Conservation (phyloP, 2,888 invertebrate species). For the Myathropa florea region DNA sequence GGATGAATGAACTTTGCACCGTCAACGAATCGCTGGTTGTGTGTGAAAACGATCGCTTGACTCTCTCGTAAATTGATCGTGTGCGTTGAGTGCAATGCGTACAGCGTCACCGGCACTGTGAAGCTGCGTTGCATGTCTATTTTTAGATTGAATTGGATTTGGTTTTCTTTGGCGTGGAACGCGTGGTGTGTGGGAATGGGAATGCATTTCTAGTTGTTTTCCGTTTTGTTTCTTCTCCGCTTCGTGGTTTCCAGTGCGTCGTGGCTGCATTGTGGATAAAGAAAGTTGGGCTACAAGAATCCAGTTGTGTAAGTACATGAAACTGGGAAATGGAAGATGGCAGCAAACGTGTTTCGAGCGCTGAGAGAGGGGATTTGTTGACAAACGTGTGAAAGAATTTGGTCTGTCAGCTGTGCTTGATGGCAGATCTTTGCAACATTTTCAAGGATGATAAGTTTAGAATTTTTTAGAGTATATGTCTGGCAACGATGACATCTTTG, state of each 20-base stretch:
- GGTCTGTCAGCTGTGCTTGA: neutral
- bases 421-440: too few relatives aligned
- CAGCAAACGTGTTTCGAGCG: neutral
- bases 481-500: too few relatives aligned
- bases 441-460: too few relatives aligned
- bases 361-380: neutral
- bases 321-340: too few relatives aligned
- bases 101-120: neutral
- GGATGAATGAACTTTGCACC: neutral
- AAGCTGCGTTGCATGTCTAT: neutral
- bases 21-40: neutral
- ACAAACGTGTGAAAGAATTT: neutral
- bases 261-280: neutral
- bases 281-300: neutral
- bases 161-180: neutral
- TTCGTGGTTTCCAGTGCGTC: neutral
- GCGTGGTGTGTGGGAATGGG: neutral
- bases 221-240: neutral
- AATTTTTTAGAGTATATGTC: too few relatives aligned
- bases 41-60: neutral
- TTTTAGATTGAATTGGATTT: conserved; percentile 2
- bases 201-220: conserved; percentile 24
- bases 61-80: neutral
- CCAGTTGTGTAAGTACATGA: too few relatives aligned
- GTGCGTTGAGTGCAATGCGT: neutral